Evolutionary conservation across 1,140 invertebrate species (phyloP).

Genomic region (Ridgeia piscesae): DNA sequence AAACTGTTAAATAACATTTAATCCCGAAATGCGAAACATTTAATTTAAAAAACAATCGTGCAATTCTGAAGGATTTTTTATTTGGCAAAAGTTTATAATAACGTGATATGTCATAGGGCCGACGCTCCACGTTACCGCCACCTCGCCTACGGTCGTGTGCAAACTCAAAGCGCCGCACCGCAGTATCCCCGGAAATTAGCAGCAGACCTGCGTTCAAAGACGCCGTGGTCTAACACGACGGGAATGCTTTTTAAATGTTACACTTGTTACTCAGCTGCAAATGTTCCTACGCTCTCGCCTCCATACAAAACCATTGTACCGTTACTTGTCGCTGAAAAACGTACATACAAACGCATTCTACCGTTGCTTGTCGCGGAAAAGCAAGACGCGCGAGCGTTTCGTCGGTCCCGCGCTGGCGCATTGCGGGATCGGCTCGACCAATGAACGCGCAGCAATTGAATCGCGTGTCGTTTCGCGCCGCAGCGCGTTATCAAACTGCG

Average conservation of each 20-base stretch:
- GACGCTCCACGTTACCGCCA: not conserved
- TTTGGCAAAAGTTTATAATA: not conserved
- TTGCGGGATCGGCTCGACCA: constrained; percentile 15
- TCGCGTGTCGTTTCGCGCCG: not conserved
- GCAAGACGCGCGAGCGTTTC: not conserved
- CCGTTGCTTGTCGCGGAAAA: not conserved
- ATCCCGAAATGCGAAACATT: not conserved
- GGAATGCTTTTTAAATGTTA: not conserved
- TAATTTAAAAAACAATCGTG: not conserved
- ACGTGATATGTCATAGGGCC: not conserved
- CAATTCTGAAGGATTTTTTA: not conserved
- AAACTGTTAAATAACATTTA: not conserved
- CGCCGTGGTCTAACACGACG: not conserved
- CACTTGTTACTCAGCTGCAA: not conserved
- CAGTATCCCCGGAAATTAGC: not conserved
- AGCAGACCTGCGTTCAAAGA: not conserved
- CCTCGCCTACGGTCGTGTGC: not conserved
- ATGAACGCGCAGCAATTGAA: not conserved
- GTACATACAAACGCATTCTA: not conserved
- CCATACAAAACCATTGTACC: not conserved
- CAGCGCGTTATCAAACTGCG: not conserved
- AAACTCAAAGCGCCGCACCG: not conserved
- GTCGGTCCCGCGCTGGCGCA: not conserved
- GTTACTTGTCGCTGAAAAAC: not conserved
- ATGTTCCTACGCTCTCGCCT: not conserved